phyloP scores from a whole-genome alignment of 2,888 invertebrate species.

The Magallana nippona region DNA sequence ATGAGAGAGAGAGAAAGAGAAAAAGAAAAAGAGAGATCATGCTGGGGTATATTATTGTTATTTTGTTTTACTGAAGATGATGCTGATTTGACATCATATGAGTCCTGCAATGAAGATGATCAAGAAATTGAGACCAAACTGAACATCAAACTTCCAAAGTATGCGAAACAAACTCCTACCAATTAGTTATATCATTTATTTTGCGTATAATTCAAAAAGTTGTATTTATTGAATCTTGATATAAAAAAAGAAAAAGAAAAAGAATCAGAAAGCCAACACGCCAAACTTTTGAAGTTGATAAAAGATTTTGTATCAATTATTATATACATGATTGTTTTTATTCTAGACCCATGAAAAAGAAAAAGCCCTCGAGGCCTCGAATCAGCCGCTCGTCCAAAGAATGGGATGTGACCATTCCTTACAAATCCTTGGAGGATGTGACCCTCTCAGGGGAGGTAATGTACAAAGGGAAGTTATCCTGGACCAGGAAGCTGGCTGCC shows the following conservation, averaged over 20 bases:
- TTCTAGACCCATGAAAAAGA: constrained; percentile 65
- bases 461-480: constrained; percentile 70
- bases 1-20: no score
- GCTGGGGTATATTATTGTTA: no score
- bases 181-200: no score
- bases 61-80: constrained; percentile 59
- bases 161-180: constrained; percentile 32
- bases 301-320: no score
- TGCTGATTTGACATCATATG: constrained; percentile 69
- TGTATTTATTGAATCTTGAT: no score
- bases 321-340: no score
- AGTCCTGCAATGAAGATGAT: constrained; percentile 68
- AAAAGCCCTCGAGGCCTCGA: constrained; percentile 52
- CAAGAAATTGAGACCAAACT: constrained; percentile 55
- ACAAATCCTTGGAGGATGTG: constrained; percentile 66
- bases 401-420: constrained; percentile 67
- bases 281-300: no score
- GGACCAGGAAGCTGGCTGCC: constrained; percentile 73
- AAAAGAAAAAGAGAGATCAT: no score
- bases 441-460: constrained; percentile 71
- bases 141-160: constrained; percentile 65
- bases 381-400: constrained; percentile 62
- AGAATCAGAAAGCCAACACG: no score
- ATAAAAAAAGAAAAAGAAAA: no score
- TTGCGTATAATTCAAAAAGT: no score